Evolutionary conservation across 1,140 invertebrate species (phyloP), one percentile per base, ranked within the genome.

Genomic region (Leptopilina clavipes): DNA sequence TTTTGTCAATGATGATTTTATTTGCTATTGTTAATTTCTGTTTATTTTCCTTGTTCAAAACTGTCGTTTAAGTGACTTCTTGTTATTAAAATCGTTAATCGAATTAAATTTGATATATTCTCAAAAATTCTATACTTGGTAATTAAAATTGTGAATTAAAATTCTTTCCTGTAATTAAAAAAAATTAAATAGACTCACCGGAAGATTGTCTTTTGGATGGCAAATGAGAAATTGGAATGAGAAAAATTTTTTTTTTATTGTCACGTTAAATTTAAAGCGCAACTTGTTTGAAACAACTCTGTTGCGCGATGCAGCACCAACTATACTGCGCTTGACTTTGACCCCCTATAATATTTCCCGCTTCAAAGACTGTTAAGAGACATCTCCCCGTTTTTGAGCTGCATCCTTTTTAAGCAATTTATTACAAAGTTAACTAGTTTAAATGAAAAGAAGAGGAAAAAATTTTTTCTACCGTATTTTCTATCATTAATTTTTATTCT

Each of bases 291-390:
- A n/a, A n/a, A 31, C 59, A 65, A 31, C 22, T 54, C 52, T n/a
- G 59, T 65, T 31, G 59, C 11, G 9, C 59, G 59, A 65, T 65
- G 59, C 25, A 65, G 22, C 59, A 31, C 14, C 14, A 19, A 65
- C 25, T 65, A n/a, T n/a, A 31, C 59, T 65, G 59, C 59, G 59
- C 59, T 65, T 65, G 59, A 65, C 59, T 65, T 65, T 65, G 59
- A 65, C 25, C 59, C 59, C 25, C 48, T 52, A 52, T 52, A 52
- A 65, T 65, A 25, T 31, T 25, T 65, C 59, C 59, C 59, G 59
- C 59, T 65, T 65, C 59, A 3, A 31, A 65, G 59, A 31, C 59
- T 14, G 25, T 65, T 65, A 65, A 65, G 59, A 65, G 59, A 65
- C 59, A 65, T 65, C 59, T 65, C 59, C 59, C 59, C 59, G 25